phyloP scores from a whole-genome alignment of 2,797 vertebrate species.

The Hylomyscus alleni region DNA sequence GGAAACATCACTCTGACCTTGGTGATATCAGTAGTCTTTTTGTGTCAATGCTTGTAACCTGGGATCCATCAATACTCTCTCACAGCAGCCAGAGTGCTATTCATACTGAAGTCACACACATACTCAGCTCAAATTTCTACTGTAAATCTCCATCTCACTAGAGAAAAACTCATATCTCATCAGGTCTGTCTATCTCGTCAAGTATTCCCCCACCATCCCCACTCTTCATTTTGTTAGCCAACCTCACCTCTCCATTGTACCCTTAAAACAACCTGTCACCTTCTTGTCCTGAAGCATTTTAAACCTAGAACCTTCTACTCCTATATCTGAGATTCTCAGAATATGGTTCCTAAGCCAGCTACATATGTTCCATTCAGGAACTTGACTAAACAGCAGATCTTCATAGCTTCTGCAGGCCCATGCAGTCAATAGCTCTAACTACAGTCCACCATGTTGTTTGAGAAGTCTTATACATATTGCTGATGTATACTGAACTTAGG shows the following conservation, averaged over 20 bases:
- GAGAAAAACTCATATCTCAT: neutral
- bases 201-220: neutral
- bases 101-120: neutral
- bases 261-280: neutral
- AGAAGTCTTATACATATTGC: neutral
- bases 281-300: neutral
- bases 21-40: too few species aligned
- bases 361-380: neutral
- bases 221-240: neutral
- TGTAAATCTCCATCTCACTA: neutral
- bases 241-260: neutral
- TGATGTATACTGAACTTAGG: neutral
- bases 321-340: neutral
- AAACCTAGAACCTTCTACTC: neutral
- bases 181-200: neutral
- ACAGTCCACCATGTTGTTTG: neutral
- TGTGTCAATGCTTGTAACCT: too few species aligned
- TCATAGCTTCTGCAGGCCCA: neutral
- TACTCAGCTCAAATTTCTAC: neutral
- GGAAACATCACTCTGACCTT: too few species aligned
- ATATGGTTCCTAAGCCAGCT: neutral
- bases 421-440: neutral
- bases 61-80: neutral
- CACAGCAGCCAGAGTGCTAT: neutral
- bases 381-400: neutral